phyloP scores from a whole-genome alignment of 2,797 vertebrate species.

The Sarcoramphus papa region DNA sequence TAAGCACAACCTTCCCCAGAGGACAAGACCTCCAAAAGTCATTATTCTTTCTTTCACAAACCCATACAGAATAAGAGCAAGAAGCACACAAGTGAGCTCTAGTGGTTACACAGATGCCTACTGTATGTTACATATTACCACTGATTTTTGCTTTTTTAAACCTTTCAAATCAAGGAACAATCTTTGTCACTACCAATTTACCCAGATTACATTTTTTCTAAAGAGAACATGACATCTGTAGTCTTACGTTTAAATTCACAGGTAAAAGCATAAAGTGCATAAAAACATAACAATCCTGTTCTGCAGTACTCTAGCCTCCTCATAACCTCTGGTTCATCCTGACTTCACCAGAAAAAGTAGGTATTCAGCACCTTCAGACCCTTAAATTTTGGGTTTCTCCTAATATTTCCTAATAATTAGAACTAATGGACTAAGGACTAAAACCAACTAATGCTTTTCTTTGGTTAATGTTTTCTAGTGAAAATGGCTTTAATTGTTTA shows the following conservation, averaged over 20 bases:
- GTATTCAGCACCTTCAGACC: neutral
- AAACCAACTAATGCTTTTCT: neutral
- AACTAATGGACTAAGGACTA: neutral
- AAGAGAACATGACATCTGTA: neutral
- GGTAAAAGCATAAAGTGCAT: neutral
- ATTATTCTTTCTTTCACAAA: neutral
- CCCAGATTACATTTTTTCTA: neutral
- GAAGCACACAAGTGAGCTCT: conserved; percentile 2
- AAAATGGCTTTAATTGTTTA: neutral
- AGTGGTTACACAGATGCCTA: neutral
- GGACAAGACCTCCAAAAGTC: neutral
- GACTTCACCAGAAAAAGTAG: neutral
- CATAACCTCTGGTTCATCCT: neutral
- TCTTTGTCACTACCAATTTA: neutral
- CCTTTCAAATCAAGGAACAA: neutral
- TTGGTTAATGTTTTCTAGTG: neutral
- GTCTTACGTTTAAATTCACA: neutral
- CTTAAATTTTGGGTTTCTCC: neutral
- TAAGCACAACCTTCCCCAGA: neutral
- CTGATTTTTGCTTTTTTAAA: neutral
- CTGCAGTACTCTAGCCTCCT: neutral
- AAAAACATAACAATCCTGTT: neutral
- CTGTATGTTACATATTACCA: neutral
- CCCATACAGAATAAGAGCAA: neutral
- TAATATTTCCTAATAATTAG: neutral